phyloP scores from a whole-genome alignment of 2,113 vertebrate genomes.

The Dinomys branickii region DNA sequence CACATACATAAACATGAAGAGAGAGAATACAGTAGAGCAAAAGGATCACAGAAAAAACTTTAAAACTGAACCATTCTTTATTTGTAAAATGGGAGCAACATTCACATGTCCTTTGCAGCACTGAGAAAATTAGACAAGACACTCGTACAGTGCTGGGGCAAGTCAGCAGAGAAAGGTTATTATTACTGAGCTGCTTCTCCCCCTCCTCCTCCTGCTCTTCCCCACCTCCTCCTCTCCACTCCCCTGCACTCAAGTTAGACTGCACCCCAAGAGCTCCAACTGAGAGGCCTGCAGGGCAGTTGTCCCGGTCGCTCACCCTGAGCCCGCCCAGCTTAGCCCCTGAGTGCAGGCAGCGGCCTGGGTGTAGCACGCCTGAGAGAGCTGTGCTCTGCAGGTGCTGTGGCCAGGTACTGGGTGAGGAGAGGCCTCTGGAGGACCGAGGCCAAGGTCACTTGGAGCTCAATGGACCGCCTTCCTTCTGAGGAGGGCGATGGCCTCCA shows the following conservation, averaged over 20 bases:
- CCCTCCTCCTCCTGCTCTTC: not conserved
- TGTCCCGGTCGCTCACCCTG: no score
- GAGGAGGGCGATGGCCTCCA: not conserved
- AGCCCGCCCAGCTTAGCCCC: not conserved
- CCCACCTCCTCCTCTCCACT: not conserved
- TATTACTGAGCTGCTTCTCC: not conserved
- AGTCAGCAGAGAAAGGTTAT: not conserved
- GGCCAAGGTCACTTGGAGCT: not conserved
- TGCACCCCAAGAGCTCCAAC: no score
- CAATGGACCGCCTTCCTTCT: not conserved
- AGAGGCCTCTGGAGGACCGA: not conserved
- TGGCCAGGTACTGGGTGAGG: no score
- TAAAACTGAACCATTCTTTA: not conserved
- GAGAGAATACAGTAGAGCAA: not conserved
- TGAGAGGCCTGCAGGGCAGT: no score
- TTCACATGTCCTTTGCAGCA: not conserved
- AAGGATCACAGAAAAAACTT: not conserved
- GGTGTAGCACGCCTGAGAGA: not conserved
- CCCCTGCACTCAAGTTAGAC: no score
- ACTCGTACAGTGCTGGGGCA: no score
- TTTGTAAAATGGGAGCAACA: not conserved
- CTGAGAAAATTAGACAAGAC: not conserved
- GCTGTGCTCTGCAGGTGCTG: not conserved
- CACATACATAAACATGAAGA: not conserved
- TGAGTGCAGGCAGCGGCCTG: no score